phyloP scores from a whole-genome alignment of 2,113 vertebrate genomes.

The Pterocles orientalis region DNA sequence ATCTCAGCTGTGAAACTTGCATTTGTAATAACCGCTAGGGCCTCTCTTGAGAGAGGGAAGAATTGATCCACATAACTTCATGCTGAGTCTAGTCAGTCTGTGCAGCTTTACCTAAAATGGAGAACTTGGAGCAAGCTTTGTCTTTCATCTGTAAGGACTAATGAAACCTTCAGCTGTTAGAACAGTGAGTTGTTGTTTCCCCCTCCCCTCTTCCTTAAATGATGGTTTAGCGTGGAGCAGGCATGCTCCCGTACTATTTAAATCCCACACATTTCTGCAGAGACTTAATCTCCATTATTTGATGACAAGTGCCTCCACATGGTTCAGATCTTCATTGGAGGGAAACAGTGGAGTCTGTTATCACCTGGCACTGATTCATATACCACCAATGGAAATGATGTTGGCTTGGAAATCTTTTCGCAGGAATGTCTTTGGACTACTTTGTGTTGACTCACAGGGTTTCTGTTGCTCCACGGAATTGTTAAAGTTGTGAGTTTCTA shows the following conservation, averaged over 20 bases:
- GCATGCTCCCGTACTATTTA: not conserved
- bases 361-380: constrained; percentile 57
- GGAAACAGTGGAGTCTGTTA: constrained; percentile 2
- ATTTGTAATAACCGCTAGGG: not conserved
- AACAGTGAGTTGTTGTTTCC: not conserved
- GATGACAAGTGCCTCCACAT: constrained; percentile 16
- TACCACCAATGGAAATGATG: constrained; percentile 26
- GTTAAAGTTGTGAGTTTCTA: constrained; percentile 45
- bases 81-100: constrained; percentile 12
- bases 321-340: constrained; percentile 26
- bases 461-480: constrained; percentile 28
- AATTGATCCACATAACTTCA: constrained; percentile 35
- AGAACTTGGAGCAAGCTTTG: constrained; percentile 22
- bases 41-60: not conserved
- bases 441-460: constrained; percentile 40
- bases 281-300: not conserved
- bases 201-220: not conserved
- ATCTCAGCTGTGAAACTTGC: not conserved
- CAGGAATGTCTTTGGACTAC: constrained; percentile 20
- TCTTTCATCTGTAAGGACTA: not conserved
- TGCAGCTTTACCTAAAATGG: constrained; percentile 66
- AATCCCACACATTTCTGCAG: not conserved
- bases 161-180: not conserved
- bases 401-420: constrained; percentile 36
- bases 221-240: not conserved